Conservation (phyloP, 2,797 vertebrate genomes). For the Sebastolobus altivelis region DNA sequence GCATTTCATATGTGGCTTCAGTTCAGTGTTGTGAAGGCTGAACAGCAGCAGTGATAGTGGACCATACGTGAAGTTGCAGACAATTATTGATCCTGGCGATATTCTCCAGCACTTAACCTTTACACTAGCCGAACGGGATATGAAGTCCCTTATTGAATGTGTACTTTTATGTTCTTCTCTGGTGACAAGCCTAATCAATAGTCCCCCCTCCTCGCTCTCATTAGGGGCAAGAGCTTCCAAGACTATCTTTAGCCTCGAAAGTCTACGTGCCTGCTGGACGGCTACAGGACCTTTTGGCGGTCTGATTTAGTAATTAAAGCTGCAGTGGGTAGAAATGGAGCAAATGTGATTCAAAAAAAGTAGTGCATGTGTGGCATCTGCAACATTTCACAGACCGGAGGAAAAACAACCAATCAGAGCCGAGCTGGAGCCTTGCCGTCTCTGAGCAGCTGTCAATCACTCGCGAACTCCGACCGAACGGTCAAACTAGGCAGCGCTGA, state of each 20-base stretch:
- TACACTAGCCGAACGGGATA: slow-evolving; percentile 87
- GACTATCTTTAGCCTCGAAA: slow-evolving; percentile 66
- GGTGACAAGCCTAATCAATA: slow-evolving; percentile 87
- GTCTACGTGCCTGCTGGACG: slow-evolving; percentile 51
- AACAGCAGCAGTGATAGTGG: slow-evolving; percentile 51
- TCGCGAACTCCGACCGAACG: fast-evolving
- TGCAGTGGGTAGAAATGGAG: too few species aligned
- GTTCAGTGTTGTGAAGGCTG: slow-evolving; percentile 57
- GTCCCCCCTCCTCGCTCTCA: slow-evolving; percentile 76
- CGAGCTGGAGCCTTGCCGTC: too few species aligned
- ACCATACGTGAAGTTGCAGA: slow-evolving; percentile 86
- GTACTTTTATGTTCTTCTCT: slow-evolving; percentile 89
- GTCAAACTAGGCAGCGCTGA: too few species aligned
- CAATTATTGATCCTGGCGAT: slow-evolving; percentile 86
- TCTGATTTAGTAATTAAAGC: neutral
- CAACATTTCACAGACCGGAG: too few species aligned
- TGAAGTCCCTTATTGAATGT: slow-evolving; percentile 90
- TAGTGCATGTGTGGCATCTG: too few species aligned
- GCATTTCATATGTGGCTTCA: slow-evolving; percentile 79
- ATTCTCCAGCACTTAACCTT: slow-evolving; percentile 90
- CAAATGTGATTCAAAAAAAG: too few species aligned
- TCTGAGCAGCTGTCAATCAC: too few species aligned
- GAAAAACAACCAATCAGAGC: too few species aligned
- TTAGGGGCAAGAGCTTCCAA: slow-evolving; percentile 76
- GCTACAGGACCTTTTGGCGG: neutral